These are phyloP conservation scores for Lamellibrachia luymesi DNA, from an alignment of 1,140 invertebrate species.

Conservation along the genomic window DNA sequence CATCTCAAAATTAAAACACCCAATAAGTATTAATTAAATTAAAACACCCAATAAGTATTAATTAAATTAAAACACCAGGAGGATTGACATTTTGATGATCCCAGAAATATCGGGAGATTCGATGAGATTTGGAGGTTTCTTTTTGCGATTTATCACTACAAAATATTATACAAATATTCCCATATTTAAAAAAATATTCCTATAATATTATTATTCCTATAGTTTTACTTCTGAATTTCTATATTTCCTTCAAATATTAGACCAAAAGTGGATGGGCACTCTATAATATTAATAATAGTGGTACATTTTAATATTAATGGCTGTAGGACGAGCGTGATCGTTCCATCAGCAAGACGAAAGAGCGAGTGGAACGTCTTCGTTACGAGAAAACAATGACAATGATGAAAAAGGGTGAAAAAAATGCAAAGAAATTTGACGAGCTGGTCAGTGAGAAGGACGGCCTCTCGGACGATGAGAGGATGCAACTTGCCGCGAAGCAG, in stretches of 20 bases:
- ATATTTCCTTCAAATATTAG: too few relatives aligned
- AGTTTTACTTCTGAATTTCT: too few relatives aligned
- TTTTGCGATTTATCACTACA: too few relatives aligned
- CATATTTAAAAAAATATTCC: too few relatives aligned
- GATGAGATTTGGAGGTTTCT: not conserved
- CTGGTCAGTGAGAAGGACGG: not conserved
- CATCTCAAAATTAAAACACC: too few relatives aligned
- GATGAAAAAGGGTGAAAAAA: conserved; percentile 3
- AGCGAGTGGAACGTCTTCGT: not conserved
- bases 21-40: too few relatives aligned
- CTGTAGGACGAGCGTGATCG: not conserved
- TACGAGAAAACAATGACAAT: conserved; percentile 17
- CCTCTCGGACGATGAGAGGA: conserved; percentile 1
- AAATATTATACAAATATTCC: too few relatives aligned
- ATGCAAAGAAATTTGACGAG: conserved; percentile 10
- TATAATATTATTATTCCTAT: too few relatives aligned
- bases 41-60: too few relatives aligned
- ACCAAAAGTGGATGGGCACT: too few relatives aligned
- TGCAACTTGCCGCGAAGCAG: not conserved
- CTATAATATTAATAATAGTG: not conserved
- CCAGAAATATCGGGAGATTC: not conserved
- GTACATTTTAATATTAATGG: not conserved
- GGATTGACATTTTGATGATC: not conserved
- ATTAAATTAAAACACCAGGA: not conserved
- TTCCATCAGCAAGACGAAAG: not conserved